Conservation (phyloP, 1,140 invertebrate genomes). For the Charaxes varanes region DNA sequence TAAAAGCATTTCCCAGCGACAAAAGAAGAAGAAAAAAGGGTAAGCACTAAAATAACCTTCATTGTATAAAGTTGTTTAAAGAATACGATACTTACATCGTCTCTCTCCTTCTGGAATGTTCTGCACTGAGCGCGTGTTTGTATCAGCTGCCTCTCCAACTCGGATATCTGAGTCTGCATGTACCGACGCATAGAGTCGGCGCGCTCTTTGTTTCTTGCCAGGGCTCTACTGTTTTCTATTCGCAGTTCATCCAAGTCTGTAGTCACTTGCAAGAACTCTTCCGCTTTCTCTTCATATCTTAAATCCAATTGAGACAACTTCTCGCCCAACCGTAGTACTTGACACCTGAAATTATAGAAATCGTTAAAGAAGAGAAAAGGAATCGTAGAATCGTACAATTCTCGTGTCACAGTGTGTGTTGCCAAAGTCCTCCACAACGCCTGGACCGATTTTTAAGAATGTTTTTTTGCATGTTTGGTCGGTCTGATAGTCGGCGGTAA, state of each 20-base stretch:
- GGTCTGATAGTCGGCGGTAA: too few species aligned
- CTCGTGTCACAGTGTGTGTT: too few species aligned
- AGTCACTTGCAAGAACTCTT: constrained; percentile 71
- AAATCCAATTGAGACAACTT: constrained; percentile 68
- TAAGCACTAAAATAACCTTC: not conserved
- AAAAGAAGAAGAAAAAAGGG: not conserved
- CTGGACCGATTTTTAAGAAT: too few species aligned
- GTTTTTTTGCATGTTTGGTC: too few species aligned
- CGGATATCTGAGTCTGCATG: constrained; percentile 77
- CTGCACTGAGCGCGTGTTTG: constrained; percentile 77
- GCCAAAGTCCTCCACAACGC: too few species aligned
- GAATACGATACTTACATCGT: constrained; percentile 76
- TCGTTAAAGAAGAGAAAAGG: too few species aligned
- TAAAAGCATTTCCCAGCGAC: too few species aligned
- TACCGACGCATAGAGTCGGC: constrained; percentile 72
- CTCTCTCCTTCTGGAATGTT: constrained; percentile 78
- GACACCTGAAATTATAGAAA: constrained; percentile 28
- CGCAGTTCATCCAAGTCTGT: constrained; percentile 79
- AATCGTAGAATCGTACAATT: too few species aligned
- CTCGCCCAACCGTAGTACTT: constrained; percentile 46
- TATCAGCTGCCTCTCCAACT: constrained; percentile 78
- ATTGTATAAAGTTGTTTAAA: too few species aligned
- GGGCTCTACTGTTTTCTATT: constrained; percentile 79
- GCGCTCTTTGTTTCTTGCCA: constrained; percentile 78
- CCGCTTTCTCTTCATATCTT: constrained; percentile 60